Base-by-base conservation (phyloP, 2,888 invertebrate genomes). In the Folsomia manolachei region DNA sequence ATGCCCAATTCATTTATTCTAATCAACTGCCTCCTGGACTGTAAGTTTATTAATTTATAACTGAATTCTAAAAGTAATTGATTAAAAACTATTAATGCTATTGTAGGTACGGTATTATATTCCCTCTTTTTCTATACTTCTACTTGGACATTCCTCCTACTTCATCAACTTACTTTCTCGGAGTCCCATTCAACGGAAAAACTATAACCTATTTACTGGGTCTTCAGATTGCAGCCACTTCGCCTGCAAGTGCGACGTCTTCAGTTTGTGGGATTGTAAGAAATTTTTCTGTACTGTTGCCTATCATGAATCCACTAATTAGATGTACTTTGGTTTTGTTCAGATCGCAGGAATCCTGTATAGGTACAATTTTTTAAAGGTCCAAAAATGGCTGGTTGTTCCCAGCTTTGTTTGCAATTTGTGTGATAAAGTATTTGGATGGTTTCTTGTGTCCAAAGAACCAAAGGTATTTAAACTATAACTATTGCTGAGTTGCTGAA, bases 171-270 rank as follows among this genome's bases (percentile, higher is more conserved):
- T 70, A 74, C 51, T 72, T 81, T 27, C 24, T 68, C 74, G 86
- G 86, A 1, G 82, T 87, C 25, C 86, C 87, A 9, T 84, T 87
- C 70, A 86, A 86, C 1, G 86, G 86, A n/a, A 87, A 87, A 80
- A 86, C 86, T 1, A 81, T 87, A 64, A 85, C 85, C 1, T 87
- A 87, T 79, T 82, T 87, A 18, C 81, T 87, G 18, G 87, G 86
- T 1, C 81, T 87, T 26, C 87, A 87, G 83, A 85, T 86, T 72
- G 82, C 82, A 70, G 81, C 82, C 56, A 82, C 83, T 9, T 84
- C 85, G 24, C 78, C 82, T 52, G 84, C 85, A 51, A 83, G 85
- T 2, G 77, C 83, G 7, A 75, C 85, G 56, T 83, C 85, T 39
- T 84, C 84, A 4, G 27, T 82, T 2, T 84, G 84, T 82, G 85